Conservation (phyloP, 1,140 invertebrate genomes). For the Cyrtorhinus lividipennis region DNA sequence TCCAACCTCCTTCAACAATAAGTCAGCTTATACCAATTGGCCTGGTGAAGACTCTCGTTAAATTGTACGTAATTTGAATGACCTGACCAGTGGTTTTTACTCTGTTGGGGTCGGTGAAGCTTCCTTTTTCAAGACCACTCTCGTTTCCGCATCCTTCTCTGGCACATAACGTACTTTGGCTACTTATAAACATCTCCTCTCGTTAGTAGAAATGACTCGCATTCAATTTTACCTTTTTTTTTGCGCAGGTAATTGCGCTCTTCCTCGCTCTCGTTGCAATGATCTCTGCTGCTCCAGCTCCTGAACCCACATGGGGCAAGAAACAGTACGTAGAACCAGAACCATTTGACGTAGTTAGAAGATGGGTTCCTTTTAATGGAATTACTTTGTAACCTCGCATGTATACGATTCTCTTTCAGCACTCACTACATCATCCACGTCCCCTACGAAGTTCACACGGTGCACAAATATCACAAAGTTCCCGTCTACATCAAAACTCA, state of each 20-base stretch:
- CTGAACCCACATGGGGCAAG: not conserved
- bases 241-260: not conserved
- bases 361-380: not conserved
- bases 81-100: too few relatives aligned
- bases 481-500: constrained; percentile 18
- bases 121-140: too few relatives aligned
- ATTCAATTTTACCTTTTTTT: not conserved
- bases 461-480: constrained; percentile 19
- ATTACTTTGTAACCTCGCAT: not conserved
- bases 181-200: not conserved
- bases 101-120: too few relatives aligned
- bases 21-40: too few relatives aligned
- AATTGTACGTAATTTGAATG: too few relatives aligned
- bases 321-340: not conserved
- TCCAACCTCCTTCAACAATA: too few relatives aligned
- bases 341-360: not conserved
- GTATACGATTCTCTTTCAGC: constrained; percentile 7
- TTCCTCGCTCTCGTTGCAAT: not conserved
- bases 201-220: not conserved
- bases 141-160: not conserved
- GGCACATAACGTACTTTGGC: not conserved
- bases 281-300: not conserved
- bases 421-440: constrained; percentile 17
- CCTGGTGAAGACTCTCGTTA: too few relatives aligned
- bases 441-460: constrained; percentile 15